These are phyloP conservation scores for Meiosimyza decipiens DNA, from an alignment of 2,888 invertebrate species.

Conservation along the genomic window DNA sequence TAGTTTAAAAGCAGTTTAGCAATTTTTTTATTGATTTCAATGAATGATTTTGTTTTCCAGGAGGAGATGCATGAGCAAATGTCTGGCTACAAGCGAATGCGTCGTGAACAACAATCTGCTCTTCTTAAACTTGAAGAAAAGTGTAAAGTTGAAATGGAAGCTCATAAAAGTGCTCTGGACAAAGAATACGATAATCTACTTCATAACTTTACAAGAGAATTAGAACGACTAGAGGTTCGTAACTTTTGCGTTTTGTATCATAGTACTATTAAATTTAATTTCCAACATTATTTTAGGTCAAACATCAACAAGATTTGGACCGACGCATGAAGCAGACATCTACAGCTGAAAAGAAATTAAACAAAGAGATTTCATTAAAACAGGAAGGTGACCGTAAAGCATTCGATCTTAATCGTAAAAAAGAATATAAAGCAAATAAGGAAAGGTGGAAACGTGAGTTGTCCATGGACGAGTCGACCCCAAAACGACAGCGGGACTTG, in stretches of 20 bases:
- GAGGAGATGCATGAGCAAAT: slow-evolving; percentile 99
- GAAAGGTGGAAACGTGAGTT: slow-evolving; percentile 96
- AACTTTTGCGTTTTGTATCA: not conserved
- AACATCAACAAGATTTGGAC: slow-evolving; percentile 82
- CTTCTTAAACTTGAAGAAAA: slow-evolving; percentile 93
- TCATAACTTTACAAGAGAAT: slow-evolving; percentile 90
- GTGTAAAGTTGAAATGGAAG: slow-evolving; percentile 96
- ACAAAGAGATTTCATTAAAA: slow-evolving; percentile 88
- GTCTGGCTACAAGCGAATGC: slow-evolving; percentile 98
- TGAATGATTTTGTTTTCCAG: slow-evolving; percentile 45
- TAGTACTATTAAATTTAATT: slow-evolving; percentile 7
- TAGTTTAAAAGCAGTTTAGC: too few relatives aligned
- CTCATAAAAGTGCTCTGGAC: slow-evolving; percentile 93
- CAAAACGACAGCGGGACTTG: slow-evolving; percentile 89
- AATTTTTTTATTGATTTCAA: not conserved
- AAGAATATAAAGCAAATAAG: slow-evolving; percentile 96
- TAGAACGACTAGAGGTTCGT: slow-evolving; percentile 83
- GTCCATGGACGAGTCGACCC: slow-evolving; percentile 91
- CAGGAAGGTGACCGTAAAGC: slow-evolving; percentile 94
- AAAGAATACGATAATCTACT: slow-evolving; percentile 95
- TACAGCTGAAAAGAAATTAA: slow-evolving; percentile 90
- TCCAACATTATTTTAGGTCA: slow-evolving; percentile 67
- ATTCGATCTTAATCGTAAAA: slow-evolving; percentile 92
- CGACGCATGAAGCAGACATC: slow-evolving; percentile 87
- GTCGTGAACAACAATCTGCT: slow-evolving; percentile 96